A percentile compares a stretch with the other conserved stretches of the same genome.
Evolutionary conservation across 1,140 invertebrate genomes (phyloP).

Genomic region (Antheraea pernyi): DNA sequence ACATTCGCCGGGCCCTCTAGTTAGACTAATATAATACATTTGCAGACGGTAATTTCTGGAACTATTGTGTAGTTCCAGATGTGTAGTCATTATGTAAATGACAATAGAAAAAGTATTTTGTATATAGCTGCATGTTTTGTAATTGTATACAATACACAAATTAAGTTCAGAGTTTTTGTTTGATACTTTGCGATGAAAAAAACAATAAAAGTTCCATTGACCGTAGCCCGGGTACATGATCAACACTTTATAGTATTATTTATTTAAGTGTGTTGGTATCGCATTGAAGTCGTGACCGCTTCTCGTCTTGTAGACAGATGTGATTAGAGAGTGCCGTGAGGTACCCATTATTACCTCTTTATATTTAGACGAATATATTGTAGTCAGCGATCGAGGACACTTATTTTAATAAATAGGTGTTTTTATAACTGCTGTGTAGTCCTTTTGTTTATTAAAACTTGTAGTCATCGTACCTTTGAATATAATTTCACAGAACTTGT

Average conservation of each 20-base stretch:
- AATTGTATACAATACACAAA: too few species aligned
- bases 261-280: neutral
- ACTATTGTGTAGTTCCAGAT: too few species aligned
- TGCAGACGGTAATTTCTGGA: too few species aligned
- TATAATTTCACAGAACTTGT: too few species aligned
- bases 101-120: too few species aligned
- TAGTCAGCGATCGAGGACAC: neutral
- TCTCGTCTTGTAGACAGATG: neutral
- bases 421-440: neutral
- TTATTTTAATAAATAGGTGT: neutral
- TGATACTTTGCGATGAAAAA: neutral
- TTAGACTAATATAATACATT: too few species aligned
- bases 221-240: neutral
- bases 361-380: neutral
- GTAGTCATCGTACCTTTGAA: too few species aligned
- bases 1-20: too few species aligned
- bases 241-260: neutral
- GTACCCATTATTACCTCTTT: neutral
- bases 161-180: too few species aligned
- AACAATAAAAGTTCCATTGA: constrained; percentile 2
- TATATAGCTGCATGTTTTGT: too few species aligned
- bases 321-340: neutral
- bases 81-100: too few species aligned
- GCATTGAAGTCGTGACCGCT: neutral
- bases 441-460: neutral